Base-by-base conservation (phyloP, 1,140 invertebrate species). In the Parasteatoda tepidariorum region DNA sequence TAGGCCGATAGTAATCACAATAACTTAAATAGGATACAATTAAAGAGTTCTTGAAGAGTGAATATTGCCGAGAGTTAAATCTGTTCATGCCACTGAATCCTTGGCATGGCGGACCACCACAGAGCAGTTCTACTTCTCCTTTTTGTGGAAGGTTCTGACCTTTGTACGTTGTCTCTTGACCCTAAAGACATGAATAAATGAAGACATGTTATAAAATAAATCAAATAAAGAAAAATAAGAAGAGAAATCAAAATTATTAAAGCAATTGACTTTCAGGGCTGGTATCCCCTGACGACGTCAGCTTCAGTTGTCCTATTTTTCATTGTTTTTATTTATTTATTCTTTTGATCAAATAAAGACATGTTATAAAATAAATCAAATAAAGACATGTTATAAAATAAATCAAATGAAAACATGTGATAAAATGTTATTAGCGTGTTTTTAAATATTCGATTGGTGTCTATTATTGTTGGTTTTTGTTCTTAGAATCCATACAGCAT, bases 31-130 rank as follows among this genome's bases (percentile, higher is more conserved):
- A 96, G 0, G 95, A 93, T 0, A 93, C 93, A n/a, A 97, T 93
- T 1, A 97, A 89, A 0, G 95, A 96, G 88, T 96, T 97, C 91
- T 92, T 89, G 22, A 97, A 96, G 31, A 92, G 90, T 0, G 95
- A 96, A 89, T 96, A 96, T 86, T 96, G 93, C n/a, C 94, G 89
- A 0, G 92, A 93, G 89, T 95, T 96, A 88, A 97, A 97, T 24
- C 95, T 90, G 89, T 97, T 97, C 94, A 97, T 96, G 30, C 94
- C 94, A 84, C 94, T 95, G 88, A 96, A 97, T 0, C 95, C 95
- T 89, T 97, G 96, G 88, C 95, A 97, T 0, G 95, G 95, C n/a
- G 95, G 95, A 5, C 95, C 95, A 48, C 95, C 96, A 87, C 94
- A 95, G 3, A 97, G 87, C 54, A 97, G 87, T 85, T 97, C 95